Evolutionary conservation across 2,797 vertebrate species (phyloP).

Genomic region (Gouania willdenowi): DNA sequence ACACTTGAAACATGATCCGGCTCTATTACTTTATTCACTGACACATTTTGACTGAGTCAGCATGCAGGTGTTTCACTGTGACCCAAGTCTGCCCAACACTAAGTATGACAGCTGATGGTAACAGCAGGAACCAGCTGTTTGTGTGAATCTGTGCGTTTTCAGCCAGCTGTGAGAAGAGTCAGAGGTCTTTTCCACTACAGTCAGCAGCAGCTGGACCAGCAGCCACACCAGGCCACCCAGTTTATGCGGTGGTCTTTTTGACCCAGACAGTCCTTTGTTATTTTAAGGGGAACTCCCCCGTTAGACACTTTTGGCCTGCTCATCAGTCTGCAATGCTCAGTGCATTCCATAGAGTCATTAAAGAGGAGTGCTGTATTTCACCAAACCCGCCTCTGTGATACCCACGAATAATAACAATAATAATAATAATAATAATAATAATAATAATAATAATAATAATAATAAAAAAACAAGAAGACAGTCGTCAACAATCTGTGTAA

Average conservation of each 20-base stretch:
- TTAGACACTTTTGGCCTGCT: slow-evolving; percentile 15
- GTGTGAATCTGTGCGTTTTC: slow-evolving; percentile 11
- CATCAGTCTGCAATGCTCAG: slow-evolving; percentile 31
- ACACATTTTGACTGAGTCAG: background rate
- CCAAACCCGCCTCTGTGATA: background rate
- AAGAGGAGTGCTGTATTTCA: slow-evolving; percentile 2
- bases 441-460: no score
- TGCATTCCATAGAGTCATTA: slow-evolving; percentile 7
- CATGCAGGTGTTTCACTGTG: slow-evolving; percentile 47
- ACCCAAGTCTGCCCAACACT: slow-evolving; percentile 10
- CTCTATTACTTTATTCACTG: background rate
- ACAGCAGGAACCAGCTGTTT: slow-evolving; percentile 36
- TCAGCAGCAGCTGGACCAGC: slow-evolving; percentile 59
- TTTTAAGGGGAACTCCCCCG: slow-evolving; percentile 25
- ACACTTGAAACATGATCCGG: background rate
- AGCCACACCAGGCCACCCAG: slow-evolving; percentile 51
- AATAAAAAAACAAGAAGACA: no score
- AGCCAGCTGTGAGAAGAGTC: slow-evolving; percentile 45
- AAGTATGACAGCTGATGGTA: slow-evolving; percentile 37
- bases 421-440: no score
- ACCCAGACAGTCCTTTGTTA: slow-evolving; percentile 45
- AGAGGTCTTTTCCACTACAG: slow-evolving; percentile 60
- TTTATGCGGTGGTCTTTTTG: slow-evolving; percentile 20
- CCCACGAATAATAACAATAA: background rate
- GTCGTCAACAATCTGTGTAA: no score